phyloP scores from a whole-genome alignment of 2,113 vertebrate genomes.

The Chroicocephalus ridibundus region DNA sequence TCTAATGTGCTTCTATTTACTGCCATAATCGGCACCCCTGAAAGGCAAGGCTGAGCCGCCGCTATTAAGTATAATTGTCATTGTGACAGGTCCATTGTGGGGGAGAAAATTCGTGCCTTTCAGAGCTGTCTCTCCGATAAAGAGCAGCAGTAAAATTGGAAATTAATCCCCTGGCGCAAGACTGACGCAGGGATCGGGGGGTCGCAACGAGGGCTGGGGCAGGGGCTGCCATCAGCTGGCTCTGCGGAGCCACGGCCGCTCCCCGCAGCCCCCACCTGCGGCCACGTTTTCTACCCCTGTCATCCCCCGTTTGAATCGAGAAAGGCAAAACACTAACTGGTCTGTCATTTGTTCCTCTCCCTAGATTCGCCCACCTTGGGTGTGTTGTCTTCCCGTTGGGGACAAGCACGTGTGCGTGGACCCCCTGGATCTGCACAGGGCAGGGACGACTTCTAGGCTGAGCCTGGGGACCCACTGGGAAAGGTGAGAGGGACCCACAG shows the following conservation, averaged over 20 bases:
- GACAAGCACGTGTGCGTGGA: rapidly evolving
- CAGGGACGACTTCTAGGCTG: neutral
- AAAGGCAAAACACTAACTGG: neutral
- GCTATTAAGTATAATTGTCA: neutral
- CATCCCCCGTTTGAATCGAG: rapidly evolving
- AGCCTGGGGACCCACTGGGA: neutral
- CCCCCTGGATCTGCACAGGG: rapidly evolving
- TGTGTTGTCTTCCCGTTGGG: neutral
- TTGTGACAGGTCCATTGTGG: neutral
- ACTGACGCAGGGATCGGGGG: neutral
- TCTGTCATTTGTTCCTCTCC: neutral
- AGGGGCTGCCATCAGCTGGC: neutral
- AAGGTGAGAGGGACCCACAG: neutral
- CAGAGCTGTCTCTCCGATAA: neutral
- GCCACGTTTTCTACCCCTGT: neutral
- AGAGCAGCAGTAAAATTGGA: neutral
- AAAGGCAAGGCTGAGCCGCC: neutral
- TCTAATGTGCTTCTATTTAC: neutral
- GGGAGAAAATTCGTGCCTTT: neutral
- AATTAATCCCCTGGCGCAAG: neutral
- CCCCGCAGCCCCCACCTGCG: neutral
- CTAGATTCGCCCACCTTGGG: rapidly evolving
- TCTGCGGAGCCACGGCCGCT: neutral
- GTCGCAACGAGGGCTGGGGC: neutral
- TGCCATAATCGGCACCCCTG: neutral